phyloP scores from a whole-genome alignment of 2,113 vertebrate genomes.

The Ceyx cyanopectus region DNA sequence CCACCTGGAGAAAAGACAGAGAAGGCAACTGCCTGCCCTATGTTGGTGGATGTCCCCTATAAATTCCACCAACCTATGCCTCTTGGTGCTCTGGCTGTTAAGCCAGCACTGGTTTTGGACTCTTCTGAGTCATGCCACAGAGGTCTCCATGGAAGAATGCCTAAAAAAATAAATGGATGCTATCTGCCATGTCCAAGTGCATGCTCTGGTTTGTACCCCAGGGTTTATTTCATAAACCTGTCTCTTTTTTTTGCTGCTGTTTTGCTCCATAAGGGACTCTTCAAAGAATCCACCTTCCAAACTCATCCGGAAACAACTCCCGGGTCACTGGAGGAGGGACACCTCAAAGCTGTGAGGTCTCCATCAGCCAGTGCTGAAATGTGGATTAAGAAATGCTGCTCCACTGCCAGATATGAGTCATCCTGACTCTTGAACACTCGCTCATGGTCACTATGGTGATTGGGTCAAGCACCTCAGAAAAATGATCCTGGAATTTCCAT shows the following conservation, averaged over 20 bases:
- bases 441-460: constrained; percentile 20
- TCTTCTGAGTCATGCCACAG: not conserved
- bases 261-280: not conserved
- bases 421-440: not conserved
- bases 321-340: not conserved
- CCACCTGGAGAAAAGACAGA: not conserved
- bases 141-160: not conserved
- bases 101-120: not conserved
- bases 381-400: constrained; percentile 1
- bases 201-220: not conserved
- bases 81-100: not conserved
- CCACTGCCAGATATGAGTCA: not conserved
- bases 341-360: rapidly evolving
- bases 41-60: not conserved
- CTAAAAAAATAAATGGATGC: not conserved
- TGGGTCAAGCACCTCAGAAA: not conserved
- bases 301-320: not conserved
- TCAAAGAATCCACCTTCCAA: not conserved
- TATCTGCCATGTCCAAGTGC: not conserved
- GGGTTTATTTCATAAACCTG: not conserved
- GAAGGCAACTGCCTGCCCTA: not conserved
- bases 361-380: not conserved
- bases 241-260: not conserved
- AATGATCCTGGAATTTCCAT: not conserved
- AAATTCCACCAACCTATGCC: not conserved